These are phyloP conservation scores for Rhopalosiphum maidis DNA, from an alignment of 1,140 invertebrate species.

Conservation along the genomic window DNA sequence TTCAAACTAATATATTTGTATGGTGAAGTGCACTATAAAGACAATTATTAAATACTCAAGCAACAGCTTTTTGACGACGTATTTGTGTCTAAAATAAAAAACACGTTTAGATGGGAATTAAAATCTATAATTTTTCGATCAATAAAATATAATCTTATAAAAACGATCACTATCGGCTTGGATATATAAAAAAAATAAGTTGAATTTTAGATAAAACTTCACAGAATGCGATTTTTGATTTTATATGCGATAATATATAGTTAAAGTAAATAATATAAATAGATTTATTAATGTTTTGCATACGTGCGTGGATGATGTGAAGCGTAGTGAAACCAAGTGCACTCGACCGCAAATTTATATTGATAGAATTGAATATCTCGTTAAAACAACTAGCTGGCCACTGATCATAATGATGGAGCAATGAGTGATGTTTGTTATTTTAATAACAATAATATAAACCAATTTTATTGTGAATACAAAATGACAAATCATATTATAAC, in stretches of 20 bases:
- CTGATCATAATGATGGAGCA: not conserved
- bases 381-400: not conserved
- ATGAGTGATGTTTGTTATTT: not conserved
- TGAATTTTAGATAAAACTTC: no score
- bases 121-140: no score
- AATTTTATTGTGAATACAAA: not conserved
- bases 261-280: not conserved
- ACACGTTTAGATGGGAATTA: no score
- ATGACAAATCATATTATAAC: not conserved
- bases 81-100: not conserved
- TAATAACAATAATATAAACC: not conserved
- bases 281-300: not conserved
- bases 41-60: not conserved
- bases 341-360: not conserved
- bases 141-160: no score
- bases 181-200: not conserved
- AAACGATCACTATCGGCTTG: no score
- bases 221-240: not conserved
- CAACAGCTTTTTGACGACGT: not conserved
- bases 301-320: not conserved
- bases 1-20: not conserved
- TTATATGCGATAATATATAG: not conserved
- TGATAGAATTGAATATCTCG: not conserved
- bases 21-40: not conserved
- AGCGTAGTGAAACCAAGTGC: not conserved